Base-by-base conservation (phyloP, 2,888 invertebrate genomes). In the Campoletis raptor region DNA sequence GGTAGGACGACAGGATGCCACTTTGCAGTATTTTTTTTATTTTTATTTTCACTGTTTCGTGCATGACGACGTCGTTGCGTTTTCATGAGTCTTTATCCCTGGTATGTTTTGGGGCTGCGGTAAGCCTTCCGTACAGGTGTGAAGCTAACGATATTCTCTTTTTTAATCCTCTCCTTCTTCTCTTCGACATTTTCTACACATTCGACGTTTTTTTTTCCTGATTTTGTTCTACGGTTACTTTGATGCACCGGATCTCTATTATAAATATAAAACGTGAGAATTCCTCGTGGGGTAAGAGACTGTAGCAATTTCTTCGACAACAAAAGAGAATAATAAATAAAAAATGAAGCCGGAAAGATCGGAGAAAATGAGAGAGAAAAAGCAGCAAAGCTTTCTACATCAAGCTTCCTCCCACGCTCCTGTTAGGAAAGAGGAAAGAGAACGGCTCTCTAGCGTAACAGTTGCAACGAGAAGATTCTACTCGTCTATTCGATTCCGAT, bases 391-490 rank as follows among this genome's bases (percentile, higher is more conserved):
- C 80, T 85, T 85, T 82, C 81, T 45, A 2, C 66, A 85, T 78
- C 81, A 21, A 86, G 64, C 72, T 72, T 37, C 78, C 74, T 42
- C 18, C 24, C 57, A 2, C 9, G 30, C 42, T 45, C 61, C 57
- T 67, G 24, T 3, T 30, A 30, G 30, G 24, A 54, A 9, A 42
- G 52, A 66, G 73, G 15, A 66, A 18, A 74, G 52, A 48, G 52
- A 42, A 70, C 54, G 64, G 80, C 45, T n/a, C 37, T 57, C 40
- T 8, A 6, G 24, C 57, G 79, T 57, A 69, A 80, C 66, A 57
- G 40, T 86, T 76, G 77, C 81, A 86, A 74, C 73, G 81, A 78
- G 81, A 81, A 81, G 85, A 86, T 83, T 72, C 86, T 40, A 45
- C 79, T 72, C 36, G 83, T 66, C 80, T 66, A 52, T 72, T 52